Conservation (phyloP, 1,140 invertebrate genomes). For the Megalonaias nervosa region DNA sequence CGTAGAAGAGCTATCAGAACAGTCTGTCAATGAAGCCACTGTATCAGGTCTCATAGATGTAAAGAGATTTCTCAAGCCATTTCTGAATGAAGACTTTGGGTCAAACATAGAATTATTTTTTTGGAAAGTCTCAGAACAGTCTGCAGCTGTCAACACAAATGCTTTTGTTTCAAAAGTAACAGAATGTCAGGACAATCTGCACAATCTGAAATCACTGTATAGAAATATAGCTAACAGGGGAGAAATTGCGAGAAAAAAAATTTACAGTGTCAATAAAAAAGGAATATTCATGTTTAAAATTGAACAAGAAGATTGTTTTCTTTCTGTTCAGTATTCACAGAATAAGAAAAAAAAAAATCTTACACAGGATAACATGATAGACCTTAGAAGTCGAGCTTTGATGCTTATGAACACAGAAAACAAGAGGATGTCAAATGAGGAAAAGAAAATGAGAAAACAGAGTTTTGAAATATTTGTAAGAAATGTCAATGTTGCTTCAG, state of each 20-base stretch:
- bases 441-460: constrained; percentile 11
- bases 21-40: constrained; percentile 30
- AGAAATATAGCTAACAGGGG: constrained; percentile 36
- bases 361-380: constrained; percentile 7
- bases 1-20: constrained; percentile 39
- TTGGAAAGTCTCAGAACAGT: neutral
- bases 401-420: constrained; percentile 34
- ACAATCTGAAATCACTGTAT: constrained; percentile 34
- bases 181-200: constrained; percentile 24
- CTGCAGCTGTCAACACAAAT: neutral
- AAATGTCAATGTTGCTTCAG: constrained; percentile 14
- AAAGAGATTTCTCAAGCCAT: constrained; percentile 16
- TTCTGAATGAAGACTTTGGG: neutral
- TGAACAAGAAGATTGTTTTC: too few species aligned
- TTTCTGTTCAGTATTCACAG: constrained; percentile 1
- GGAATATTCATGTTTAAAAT: constrained; percentile 26
- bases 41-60: constrained; percentile 33
- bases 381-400: constrained; percentile 37
- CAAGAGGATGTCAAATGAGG: neutral
- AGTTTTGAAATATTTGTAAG: constrained; percentile 35
- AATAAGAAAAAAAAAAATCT: neutral
- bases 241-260: constrained; percentile 33
- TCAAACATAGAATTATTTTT: neutral
- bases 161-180: constrained; percentile 24
- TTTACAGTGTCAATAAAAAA: constrained; percentile 26